These are phyloP conservation scores for fruit fly (Drosophila melanogaster) DNA, from an alignment of 1,140 invertebrate genomes.

Conservation along the genomic window Release_6_plus_ISO1_MT NT_033779.5:3287501-3288000, in stretches of 20 bases:
- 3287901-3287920: slow-evolving; percentile 34
- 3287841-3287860: slow-evolving; percentile 9
- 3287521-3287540: slow-evolving; percentile 39
- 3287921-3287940: slow-evolving; percentile 48
- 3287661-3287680: slow-evolving; percentile 11
- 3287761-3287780: too few relatives aligned
- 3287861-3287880: slow-evolving; percentile 27
- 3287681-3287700: neutral
- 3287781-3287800: too few relatives aligned
- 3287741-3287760: neutral
- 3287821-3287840: too few relatives aligned
- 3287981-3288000: slow-evolving; percentile 29
- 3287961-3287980: slow-evolving; percentile 33
- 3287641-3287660: slow-evolving; percentile 2
- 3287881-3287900: slow-evolving; percentile 15
- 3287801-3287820: too few relatives aligned
- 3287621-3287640: slow-evolving; percentile 17
- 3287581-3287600: slow-evolving; percentile 38
- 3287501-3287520: slow-evolving; percentile 31
- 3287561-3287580: slow-evolving; percentile 39
- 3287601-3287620: slow-evolving; percentile 30
- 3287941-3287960: slow-evolving; percentile 37
- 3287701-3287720: too few relatives aligned
- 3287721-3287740: too few relatives aligned
- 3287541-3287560: slow-evolving; percentile 42